Conservation (phyloP, 2,888 invertebrate genomes). For the Conchocele bisecta region DNA sequence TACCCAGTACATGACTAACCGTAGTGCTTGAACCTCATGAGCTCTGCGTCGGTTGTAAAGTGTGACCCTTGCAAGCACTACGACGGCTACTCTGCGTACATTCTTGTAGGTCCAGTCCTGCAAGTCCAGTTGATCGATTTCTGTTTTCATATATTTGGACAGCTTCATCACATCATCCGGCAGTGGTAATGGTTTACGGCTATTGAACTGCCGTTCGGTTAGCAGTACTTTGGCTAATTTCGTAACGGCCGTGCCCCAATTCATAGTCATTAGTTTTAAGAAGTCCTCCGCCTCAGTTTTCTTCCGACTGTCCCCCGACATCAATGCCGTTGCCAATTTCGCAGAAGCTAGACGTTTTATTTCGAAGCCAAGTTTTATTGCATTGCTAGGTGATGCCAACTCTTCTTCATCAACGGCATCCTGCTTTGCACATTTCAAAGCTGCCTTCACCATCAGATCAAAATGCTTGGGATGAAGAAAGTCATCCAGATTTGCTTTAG, state of each 20-base stretch:
- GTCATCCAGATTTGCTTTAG: background rate
- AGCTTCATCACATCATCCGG: background rate
- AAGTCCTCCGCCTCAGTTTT: background rate
- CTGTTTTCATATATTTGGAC: background rate
- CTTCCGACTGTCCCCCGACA: too few relatives aligned
- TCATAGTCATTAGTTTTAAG: background rate
- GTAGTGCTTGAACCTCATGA: background rate
- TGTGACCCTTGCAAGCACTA: background rate
- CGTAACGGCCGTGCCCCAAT: background rate
- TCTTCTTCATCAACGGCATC: background rate
- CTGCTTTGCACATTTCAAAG: constrained; percentile 4
- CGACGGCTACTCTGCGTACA: background rate
- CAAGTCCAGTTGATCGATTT: background rate
- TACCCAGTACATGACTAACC: too few relatives aligned
- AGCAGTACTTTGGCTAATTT: background rate
- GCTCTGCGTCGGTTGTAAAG: background rate
- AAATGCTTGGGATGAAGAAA: background rate
- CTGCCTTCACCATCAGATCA: background rate
- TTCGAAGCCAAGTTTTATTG: background rate
- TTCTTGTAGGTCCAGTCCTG: background rate
- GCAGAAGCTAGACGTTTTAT: constrained; percentile 4
- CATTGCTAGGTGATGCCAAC: background rate
- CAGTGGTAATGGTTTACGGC: background rate
- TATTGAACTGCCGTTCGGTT: background rate
- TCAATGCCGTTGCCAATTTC: too few relatives aligned